Conservation (phyloP, 2,797 vertebrate species). For the Hylomyscus alleni region DNA sequence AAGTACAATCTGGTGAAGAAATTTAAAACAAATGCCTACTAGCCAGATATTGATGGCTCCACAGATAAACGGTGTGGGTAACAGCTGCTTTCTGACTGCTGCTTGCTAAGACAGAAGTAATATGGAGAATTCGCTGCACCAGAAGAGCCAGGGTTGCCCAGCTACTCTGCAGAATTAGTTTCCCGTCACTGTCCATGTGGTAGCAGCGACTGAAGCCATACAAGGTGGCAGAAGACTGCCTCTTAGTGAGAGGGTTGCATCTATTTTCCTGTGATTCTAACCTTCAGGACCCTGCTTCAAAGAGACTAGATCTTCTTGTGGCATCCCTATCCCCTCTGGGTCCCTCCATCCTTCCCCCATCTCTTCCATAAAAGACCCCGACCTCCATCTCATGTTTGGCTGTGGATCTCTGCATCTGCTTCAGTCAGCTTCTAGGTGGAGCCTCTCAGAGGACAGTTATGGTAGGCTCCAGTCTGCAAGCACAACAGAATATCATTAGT, state of each 20-base stretch:
- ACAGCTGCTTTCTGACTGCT: constrained; percentile 13
- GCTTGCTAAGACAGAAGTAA: neutral
- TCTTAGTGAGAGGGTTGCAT: neutral
- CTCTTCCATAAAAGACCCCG: neutral
- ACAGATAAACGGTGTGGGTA: neutral
- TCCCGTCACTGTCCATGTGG: neutral
- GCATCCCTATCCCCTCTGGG: neutral
- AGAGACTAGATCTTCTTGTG: constrained; percentile 1
- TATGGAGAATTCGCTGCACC: neutral
- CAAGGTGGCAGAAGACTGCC: neutral
- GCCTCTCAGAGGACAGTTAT: neutral
- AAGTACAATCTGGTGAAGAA: constrained; percentile 8
- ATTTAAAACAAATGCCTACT: neutral
- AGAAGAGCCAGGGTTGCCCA: neutral
- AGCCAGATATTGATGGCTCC: neutral
- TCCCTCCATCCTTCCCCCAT: neutral
- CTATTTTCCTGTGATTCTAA: constrained; percentile 13
- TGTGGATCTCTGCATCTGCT: neutral
- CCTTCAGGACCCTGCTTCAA: neutral
- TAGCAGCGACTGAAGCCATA: neutral
- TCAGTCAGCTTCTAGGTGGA: neutral
- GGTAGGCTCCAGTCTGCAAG: neutral
- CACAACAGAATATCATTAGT: neutral
- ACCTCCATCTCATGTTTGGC: neutral
- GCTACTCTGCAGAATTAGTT: fast-evolving